These are phyloP conservation scores for Sebastes jordani DNA, from an alignment of 2,797 vertebrate genomes.

Conservation along the genomic window DNA sequence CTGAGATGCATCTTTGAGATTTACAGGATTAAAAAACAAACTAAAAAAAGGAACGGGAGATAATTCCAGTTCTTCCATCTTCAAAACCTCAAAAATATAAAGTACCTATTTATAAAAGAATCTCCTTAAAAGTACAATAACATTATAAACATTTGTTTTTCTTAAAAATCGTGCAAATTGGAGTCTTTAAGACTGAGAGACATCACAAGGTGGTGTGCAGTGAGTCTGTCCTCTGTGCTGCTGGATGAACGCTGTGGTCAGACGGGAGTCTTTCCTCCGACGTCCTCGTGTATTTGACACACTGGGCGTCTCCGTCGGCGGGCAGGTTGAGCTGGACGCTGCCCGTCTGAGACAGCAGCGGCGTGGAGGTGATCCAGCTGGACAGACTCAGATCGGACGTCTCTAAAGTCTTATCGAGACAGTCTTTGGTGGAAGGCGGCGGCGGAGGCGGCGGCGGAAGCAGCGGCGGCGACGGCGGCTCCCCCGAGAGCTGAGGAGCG, in stretches of 20 bases:
- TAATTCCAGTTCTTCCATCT: constrained; percentile 67
- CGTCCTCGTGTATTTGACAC: constrained; percentile 67
- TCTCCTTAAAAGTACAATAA: constrained; percentile 77
- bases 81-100: constrained; percentile 59
- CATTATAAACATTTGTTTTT: constrained; percentile 25
- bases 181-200: constrained; percentile 53
- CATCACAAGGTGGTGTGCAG: constrained; percentile 83
- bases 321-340: constrained; percentile 76
- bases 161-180: constrained; percentile 86
- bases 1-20: constrained; percentile 55
- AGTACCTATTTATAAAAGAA: constrained; percentile 85
- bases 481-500: constrained; percentile 8
- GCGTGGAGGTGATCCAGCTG: constrained; percentile 84
- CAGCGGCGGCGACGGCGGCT: constrained; percentile 5
- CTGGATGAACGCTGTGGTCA: constrained; percentile 36
- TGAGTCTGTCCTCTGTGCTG: constrained; percentile 28
- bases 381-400: constrained; percentile 70
- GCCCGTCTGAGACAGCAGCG: constrained; percentile 76
- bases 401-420: constrained; percentile 57
- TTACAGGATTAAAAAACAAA: constrained; percentile 10
- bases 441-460: background rate
- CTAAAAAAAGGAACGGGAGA: constrained; percentile 12
- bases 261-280: constrained; percentile 62
- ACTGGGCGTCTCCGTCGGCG: constrained; percentile 64
- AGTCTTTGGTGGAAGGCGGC: background rate